phyloP scores from a whole-genome alignment of 2,888 invertebrate genomes.

The Lamellibrachia satsuma region DNA sequence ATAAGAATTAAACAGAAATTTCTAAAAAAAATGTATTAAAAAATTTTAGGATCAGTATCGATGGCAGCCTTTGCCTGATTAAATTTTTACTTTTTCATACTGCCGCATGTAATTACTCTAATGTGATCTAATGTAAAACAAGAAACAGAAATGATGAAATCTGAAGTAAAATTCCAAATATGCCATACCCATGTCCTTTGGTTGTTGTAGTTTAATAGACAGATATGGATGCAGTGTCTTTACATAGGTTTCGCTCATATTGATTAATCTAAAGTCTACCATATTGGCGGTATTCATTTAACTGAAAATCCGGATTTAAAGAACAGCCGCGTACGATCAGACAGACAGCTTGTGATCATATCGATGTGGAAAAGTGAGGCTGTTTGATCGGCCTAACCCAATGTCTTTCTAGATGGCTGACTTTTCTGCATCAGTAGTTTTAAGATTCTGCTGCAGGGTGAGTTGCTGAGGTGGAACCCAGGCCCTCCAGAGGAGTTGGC shows the following conservation, averaged over 20 bases:
- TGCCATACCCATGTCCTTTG: not conserved
- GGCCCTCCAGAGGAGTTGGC: not conserved
- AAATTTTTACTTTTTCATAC: too few species aligned
- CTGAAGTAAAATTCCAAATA: not conserved
- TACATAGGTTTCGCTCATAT: not conserved
- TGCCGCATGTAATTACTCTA: too few species aligned
- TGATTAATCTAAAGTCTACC: not conserved
- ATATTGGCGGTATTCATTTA: not conserved
- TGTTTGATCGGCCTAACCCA: not conserved
- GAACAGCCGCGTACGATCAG: not conserved
- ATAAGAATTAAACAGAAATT: not conserved
- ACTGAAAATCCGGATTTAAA: conserved; percentile 6
- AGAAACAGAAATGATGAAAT: too few species aligned
- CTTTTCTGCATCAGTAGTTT: not conserved
- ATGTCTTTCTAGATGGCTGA: conserved; percentile 6
- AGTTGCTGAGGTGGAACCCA: not conserved
- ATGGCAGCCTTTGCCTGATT: too few species aligned
- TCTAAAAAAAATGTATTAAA: too few species aligned
- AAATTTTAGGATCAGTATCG: too few species aligned
- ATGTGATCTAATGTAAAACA: too few species aligned
- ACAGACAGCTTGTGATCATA: not conserved
- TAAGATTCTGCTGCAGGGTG: conserved; percentile 1
- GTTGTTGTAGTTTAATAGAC: not conserved
- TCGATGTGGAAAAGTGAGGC: not conserved
- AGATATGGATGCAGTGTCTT: not conserved